phyloP scores from a whole-genome alignment of 1,140 invertebrate genomes.

The Drosophila gunungcola region DNA sequence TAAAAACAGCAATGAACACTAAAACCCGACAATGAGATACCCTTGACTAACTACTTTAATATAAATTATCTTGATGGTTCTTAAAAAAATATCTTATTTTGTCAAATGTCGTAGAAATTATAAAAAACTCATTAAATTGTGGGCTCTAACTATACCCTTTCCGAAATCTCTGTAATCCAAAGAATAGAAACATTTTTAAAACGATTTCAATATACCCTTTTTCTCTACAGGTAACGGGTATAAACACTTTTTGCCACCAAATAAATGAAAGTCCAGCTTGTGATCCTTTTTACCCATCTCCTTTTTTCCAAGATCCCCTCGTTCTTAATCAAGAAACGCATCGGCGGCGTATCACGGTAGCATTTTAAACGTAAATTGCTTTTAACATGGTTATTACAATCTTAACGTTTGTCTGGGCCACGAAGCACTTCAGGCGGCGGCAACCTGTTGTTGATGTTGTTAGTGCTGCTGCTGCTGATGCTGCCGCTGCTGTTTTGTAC shows the following conservation, averaged over 20 bases:
- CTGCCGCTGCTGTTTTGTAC: constrained; percentile 5
- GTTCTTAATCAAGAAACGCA: constrained; percentile 82
- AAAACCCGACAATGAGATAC: background rate
- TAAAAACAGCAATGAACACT: background rate
- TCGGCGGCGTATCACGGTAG: constrained; percentile 82
- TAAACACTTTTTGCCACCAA: constrained; percentile 61
- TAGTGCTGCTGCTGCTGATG: constrained; percentile 31
- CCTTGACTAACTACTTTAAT: background rate
- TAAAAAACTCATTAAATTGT: no score
- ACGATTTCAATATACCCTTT: constrained; percentile 4
- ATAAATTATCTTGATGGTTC: background rate
- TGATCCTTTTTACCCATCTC: constrained; percentile 19
- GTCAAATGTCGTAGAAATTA: no score
- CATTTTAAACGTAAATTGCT: constrained; percentile 84
- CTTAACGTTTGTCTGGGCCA: constrained; percentile 81
- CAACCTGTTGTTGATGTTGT: constrained; percentile 47
- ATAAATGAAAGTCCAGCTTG: constrained; percentile 66
- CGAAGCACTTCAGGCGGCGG: constrained; percentile 71
- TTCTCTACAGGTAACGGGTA: background rate
- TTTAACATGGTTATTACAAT: constrained; percentile 84
- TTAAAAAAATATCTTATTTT: background rate
- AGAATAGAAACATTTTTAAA: background rate
- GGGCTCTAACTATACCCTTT: no score
- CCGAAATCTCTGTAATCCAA: no score
- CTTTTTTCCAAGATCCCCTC: constrained; percentile 21